A percentile compares a stretch with the other conserved stretches of the same genome.
Evolutionary conservation across 1,140 invertebrate species (phyloP).

Genomic region (Drosophila burlai): DNA sequence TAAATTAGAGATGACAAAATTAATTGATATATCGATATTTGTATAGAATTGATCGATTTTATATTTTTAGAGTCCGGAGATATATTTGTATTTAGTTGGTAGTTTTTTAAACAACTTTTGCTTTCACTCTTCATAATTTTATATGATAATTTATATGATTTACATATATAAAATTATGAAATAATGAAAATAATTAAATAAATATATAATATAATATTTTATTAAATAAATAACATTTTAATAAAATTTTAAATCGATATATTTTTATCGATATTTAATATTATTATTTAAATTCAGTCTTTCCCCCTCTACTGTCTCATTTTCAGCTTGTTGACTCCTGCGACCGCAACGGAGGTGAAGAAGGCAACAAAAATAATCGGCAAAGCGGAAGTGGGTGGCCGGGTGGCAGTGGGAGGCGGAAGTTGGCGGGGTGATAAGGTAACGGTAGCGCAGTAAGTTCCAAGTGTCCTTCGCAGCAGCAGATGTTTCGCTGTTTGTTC

Average conservation of each 20-base stretch:
- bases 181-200: neutral
- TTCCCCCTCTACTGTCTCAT: neutral
- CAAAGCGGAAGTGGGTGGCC: constrained; percentile 9
- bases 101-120: neutral
- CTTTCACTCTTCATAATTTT: neutral
- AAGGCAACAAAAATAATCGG: constrained; percentile 35
- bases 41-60: neutral
- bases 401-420: neutral
- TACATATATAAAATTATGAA: no score
- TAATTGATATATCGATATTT: neutral
- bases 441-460: constrained; percentile 23
- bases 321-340: constrained; percentile 39
- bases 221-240: no score
- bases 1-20: neutral
- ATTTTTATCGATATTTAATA: neutral
- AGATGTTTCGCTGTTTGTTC: constrained; percentile 41
- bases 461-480: constrained; percentile 19
- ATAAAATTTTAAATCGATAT: no score
- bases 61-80: no score
- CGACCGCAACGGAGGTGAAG: constrained; percentile 26
- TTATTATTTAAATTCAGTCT: no score
- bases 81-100: neutral
- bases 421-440: constrained; percentile 15
- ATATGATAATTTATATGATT: no score
- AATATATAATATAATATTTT: no score